Evolutionary conservation across 2,888 invertebrate species (phyloP).

Genomic region (Scaptomyza flava): DNA sequence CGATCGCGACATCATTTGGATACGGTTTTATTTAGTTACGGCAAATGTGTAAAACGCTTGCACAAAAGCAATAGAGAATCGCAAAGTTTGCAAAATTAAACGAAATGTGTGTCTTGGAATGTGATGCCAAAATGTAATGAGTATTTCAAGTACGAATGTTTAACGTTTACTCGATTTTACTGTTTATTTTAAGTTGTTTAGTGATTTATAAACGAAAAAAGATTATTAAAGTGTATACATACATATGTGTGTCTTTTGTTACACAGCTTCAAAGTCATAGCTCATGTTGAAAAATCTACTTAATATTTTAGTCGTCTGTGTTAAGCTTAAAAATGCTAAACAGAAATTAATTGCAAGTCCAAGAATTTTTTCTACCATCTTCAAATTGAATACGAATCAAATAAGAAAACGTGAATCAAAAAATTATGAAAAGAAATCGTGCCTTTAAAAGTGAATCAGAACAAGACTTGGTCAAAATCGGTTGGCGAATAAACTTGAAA

Average conservation of each 20-base stretch:
- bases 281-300: neutral
- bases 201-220: conserved; percentile 14
- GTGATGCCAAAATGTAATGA: conserved; percentile 22
- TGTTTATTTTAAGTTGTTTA: conserved; percentile 4
- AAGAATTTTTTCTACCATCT: conserved; percentile 7
- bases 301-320: neutral
- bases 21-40: conserved; percentile 40
- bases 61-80: conserved; percentile 13
- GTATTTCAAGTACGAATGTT: conserved; percentile 12
- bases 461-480: conserved; percentile 33
- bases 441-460: conserved; percentile 10
- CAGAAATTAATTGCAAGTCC: conserved; percentile 6
- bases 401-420: conserved; percentile 5
- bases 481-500: conserved; percentile 54
- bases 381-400: conserved; percentile 10
- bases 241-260: neutral
- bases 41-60: conserved; percentile 29
- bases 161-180: conserved; percentile 18
- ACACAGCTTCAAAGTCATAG: too few species aligned
- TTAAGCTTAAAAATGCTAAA: conserved; percentile 1
- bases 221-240: neutral
- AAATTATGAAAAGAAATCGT: conserved; percentile 1
- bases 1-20: conserved; percentile 55
- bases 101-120: conserved; percentile 42
- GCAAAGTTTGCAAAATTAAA: conserved; percentile 49